Evolutionary conservation across 2,797 vertebrate genomes (phyloP), one percentile per base, ranked within the genome.

Genomic region (Alosa sapidissima): DNA sequence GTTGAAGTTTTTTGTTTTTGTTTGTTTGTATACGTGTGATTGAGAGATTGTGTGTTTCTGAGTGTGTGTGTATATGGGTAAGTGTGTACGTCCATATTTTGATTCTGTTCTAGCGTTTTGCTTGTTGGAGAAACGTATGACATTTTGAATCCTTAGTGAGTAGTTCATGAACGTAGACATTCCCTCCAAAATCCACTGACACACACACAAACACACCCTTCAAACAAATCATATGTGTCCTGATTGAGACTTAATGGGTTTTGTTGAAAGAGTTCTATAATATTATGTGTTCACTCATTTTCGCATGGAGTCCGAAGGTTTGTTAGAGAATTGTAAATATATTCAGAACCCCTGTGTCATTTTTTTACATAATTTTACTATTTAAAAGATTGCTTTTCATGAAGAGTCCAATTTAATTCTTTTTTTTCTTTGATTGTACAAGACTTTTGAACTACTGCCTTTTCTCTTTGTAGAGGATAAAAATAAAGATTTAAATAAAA

Each of bases 301-400:
- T 45, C 41, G 68, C 68, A 75, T 75, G 68, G 28, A 68, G 62
- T 21, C 68, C 16, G 68, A 75, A 41, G 14, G 68, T 45, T 24
- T 75, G 68, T 75, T 16, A 75, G 19, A 75, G 36, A 45, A 14
- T 13, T 91, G 91, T 90, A 90, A 86, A 90, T 90, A 90, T 45
- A 75, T 82, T 81, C 48, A 33, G 11, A 2, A 51, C 13, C 24
- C 87, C 55, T 81, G 47, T 85, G 28, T 58, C 65, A 24, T 7
- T 72, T 86, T 81, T 89, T 84, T 86, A 72, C 85, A 36, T 54
- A 68, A 49, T 75, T 90, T 89, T 90, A 36, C 87, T 81, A 88
- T 75, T 90, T 89, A 90, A 90, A 89, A 81, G 81, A 36, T 85
- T 86, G 86, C 87, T 87, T 21, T 65, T 81, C 68, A 86, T 33